phyloP scores from a whole-genome alignment of 2,113 vertebrate species.

The Dendrocopos noguchii region DNA sequence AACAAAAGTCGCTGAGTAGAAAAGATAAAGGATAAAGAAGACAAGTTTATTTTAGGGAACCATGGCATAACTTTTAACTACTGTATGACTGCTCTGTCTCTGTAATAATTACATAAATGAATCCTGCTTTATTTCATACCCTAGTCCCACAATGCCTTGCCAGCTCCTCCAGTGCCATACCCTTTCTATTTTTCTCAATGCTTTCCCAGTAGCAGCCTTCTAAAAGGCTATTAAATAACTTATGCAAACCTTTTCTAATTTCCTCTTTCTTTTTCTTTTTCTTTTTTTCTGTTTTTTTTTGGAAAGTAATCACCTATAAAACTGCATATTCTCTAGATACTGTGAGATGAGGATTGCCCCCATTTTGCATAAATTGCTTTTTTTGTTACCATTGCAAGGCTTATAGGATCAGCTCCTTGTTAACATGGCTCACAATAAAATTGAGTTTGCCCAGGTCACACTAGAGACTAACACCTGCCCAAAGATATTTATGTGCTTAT shows the following conservation, averaged over 20 bases:
- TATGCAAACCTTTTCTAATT: not conserved
- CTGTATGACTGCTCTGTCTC: not conserved
- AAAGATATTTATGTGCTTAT: slow-evolving; percentile 42
- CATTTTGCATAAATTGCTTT: slow-evolving; percentile 57
- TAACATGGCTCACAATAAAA: slow-evolving; percentile 42
- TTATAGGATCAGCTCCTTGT: slow-evolving; percentile 27
- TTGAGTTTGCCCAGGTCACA: slow-evolving; percentile 34
- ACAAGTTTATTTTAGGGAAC: not conserved
- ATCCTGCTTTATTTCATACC: not conserved
- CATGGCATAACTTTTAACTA: not conserved
- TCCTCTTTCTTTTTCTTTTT: not conserved
- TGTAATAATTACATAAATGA: slow-evolving; percentile 17
- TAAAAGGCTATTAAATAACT: slow-evolving; percentile 49
- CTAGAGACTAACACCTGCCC: slow-evolving; percentile 18
- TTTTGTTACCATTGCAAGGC: slow-evolving; percentile 33
- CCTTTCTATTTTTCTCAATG: slow-evolving; percentile 31
- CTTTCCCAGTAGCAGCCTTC: not conserved
- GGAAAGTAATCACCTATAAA: slow-evolving; percentile 40
- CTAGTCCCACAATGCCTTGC: not conserved
- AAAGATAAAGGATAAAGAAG: not conserved
- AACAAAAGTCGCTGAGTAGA: not conserved
- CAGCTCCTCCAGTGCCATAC: not conserved
- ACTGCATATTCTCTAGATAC: slow-evolving; percentile 23
- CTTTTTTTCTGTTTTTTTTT: not conserved
- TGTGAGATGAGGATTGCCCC: slow-evolving; percentile 11